Evolutionary conservation across 2,888 invertebrate genomes (phyloP), one percentile per base, ranked within the genome.

Genomic region (Polyommatus icarus): DNA sequence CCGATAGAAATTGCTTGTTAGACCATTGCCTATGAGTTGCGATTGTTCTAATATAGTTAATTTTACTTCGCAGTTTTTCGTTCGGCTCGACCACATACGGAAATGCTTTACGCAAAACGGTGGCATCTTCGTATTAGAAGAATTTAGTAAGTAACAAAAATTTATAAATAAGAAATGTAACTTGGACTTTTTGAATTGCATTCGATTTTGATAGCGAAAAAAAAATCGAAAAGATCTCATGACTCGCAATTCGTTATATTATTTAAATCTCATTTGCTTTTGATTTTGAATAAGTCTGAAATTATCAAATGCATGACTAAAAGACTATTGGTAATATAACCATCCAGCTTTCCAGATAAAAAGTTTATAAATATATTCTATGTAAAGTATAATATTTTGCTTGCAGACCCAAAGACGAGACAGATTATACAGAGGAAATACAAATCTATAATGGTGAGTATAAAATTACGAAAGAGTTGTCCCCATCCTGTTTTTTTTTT

Each of bases 71-170:
- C 97, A 99, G 99, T 99, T 99, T 95, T 99, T 99, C 96, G 99
- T 99, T 92, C 97, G 99, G 91, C 96, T 99, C 95, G 98, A 98
- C 95, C 99, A 99, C 95, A 99, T 99, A 94, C 97, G 99, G 94
- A 99, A 99, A 95, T 99, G 99, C 95, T 99, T 99, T 95, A 99
- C 99, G 80, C 99, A 98, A 94, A 99, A 99, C 93, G 99, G 99
- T 90, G 99, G 99, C 91, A 98, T 99, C 93, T 99, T 99, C 95
- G 97, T 99, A 89, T 96, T 99, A 92, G 99, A 99, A 95, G 99
- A 99, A 96, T 99, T 97, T 95, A 99, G 99, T 99, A 96, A 98
- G 99, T 97, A 82, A 77, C 36, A 29, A 24, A 24, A 18, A 3
- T 18, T 54, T 54, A 5, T n/a, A 20, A 46, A 71, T 77, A 75